Conservation (phyloP, 2,797 vertebrate genomes). For the Molothrus ater region DNA sequence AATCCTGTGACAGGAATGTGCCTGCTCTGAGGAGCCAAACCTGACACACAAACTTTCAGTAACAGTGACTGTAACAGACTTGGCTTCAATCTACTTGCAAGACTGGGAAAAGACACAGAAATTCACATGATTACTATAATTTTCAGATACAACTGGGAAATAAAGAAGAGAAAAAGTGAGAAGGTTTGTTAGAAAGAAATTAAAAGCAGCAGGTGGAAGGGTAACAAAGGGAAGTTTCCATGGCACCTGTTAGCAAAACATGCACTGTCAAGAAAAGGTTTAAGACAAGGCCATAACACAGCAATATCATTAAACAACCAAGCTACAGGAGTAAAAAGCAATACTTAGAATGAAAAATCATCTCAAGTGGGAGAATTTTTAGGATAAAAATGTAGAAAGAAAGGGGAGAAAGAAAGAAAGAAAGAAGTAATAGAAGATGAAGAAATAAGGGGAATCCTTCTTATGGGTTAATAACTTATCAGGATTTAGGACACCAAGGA, state of each 20-base stretch:
- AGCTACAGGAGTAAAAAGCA: not conserved
- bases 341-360: not conserved
- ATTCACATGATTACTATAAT: not conserved
- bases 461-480: not conserved
- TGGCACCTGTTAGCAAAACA: not conserved
- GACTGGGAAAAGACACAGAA: not conserved
- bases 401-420: not conserved
- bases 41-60: not conserved
- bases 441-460: not conserved
- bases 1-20: accelerated
- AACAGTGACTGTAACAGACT: not conserved
- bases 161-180: not conserved
- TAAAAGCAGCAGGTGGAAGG: not conserved
- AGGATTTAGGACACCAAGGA: not conserved
- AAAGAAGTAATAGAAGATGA: not conserved
- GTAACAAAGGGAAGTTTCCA: not conserved
- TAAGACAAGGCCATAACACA: not conserved
- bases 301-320: not conserved
- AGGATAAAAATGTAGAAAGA: not conserved
- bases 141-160: not conserved
- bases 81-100: not conserved
- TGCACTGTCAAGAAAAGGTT: not conserved
- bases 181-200: not conserved
- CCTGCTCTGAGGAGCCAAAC: not conserved
- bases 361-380: not conserved